Conservation (phyloP, 2,888 invertebrate genomes). For the Exephanes ischioxanthus region DNA sequence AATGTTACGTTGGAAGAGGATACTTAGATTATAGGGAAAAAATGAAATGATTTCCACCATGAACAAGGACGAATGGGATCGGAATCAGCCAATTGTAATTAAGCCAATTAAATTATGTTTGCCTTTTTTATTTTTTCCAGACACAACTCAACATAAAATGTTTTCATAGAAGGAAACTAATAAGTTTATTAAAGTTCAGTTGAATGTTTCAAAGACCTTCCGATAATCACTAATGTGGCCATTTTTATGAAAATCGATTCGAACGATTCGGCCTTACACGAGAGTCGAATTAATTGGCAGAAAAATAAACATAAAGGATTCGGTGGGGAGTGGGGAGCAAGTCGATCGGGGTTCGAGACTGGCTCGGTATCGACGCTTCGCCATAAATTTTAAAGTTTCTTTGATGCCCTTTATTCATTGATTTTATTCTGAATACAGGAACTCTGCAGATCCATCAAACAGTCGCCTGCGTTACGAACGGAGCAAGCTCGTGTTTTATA, state of each 20-base stretch:
- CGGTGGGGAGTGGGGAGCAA: too few relatives aligned
- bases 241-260: neutral
- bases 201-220: neutral
- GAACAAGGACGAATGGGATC: too few relatives aligned
- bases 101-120: too few relatives aligned
- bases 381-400: neutral
- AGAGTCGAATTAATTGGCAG: neutral
- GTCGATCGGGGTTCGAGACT: neutral
- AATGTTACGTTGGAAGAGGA: too few relatives aligned
- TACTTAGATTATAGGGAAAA: too few relatives aligned
- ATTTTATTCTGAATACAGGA: neutral
- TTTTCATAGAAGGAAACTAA: too few relatives aligned
- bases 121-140: too few relatives aligned
- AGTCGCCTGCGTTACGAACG: neutral
- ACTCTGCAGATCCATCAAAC: constrained; percentile 1
- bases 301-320: neutral
- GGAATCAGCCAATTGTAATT: too few relatives aligned
- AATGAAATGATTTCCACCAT: too few relatives aligned
- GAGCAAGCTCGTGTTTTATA: constrained; percentile 24
- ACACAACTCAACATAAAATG: too few relatives aligned
- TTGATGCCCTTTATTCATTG: neutral
- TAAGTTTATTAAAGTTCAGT: too few relatives aligned
- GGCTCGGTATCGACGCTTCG: neutral
- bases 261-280: neutral
- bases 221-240: neutral